Evolutionary conservation across 2,797 vertebrate genomes (phyloP).

Genomic region (Chaetodon trifasciatus): DNA sequence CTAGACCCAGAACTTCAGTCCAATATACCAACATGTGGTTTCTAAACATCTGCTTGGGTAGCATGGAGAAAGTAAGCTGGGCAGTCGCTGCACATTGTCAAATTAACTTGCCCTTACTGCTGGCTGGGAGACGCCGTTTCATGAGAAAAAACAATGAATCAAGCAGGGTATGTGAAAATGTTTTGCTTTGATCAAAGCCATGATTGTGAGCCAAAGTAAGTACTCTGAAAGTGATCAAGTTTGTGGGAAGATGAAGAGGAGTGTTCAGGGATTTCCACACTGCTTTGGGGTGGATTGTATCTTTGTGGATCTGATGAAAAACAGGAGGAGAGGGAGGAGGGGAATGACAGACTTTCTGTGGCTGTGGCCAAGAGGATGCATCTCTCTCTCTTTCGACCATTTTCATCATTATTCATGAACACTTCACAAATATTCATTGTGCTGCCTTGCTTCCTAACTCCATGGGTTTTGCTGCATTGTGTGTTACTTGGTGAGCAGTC

Average conservation of each 20-base stretch:
- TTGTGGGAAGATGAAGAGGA: conserved; percentile 38
- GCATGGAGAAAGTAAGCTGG: conserved; percentile 18
- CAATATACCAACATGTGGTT: conserved; percentile 42
- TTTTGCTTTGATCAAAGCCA: conserved; percentile 76
- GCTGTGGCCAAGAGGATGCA: conserved; percentile 26
- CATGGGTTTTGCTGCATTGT: not conserved
- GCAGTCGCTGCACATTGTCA: conserved; percentile 52
- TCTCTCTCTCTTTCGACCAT: conserved; percentile 3
- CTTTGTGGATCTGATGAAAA: conserved; percentile 66
- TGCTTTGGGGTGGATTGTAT: conserved; percentile 42
- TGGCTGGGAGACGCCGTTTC: conserved; percentile 41
- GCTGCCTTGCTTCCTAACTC: not conserved
- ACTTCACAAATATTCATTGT: not conserved
- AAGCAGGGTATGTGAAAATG: conserved; percentile 52
- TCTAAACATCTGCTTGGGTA: conserved; percentile 31
- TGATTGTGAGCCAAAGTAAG: conserved; percentile 74
- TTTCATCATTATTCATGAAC: conserved; percentile 6
- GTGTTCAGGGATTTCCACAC: conserved; percentile 63
- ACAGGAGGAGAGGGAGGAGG: conserved; percentile 37
- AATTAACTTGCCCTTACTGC: conserved; percentile 57
- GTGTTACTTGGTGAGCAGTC: not conserved
- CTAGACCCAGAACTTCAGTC: not conserved
- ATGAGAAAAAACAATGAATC: conserved; percentile 61
- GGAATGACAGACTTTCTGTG: conserved; percentile 26
- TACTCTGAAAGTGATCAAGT: conserved; percentile 67